Evolutionary conservation across 2,888 invertebrate genomes (phyloP).

Genomic region (Eupithecia subfuscata): DNA sequence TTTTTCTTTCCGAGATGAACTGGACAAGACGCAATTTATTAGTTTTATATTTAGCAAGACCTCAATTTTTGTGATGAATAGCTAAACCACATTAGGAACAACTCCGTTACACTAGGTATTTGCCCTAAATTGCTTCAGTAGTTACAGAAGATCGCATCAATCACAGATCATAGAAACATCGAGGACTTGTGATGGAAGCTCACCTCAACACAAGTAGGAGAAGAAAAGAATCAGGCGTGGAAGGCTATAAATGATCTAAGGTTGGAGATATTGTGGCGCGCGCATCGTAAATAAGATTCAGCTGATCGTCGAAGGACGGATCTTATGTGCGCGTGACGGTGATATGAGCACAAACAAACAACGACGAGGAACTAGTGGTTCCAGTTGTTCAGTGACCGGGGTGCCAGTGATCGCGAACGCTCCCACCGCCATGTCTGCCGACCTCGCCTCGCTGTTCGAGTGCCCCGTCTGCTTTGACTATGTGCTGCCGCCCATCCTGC

Average conservation of each 20-base stretch:
- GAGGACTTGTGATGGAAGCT: conserved; percentile 77
- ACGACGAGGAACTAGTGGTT: conserved; percentile 82
- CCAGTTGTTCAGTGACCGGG: conserved; percentile 81
- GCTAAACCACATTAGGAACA: conserved; percentile 39
- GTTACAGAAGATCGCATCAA: conserved; percentile 51
- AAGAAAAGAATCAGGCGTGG: conserved; percentile 73
- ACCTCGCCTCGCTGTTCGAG: conserved; percentile 95
- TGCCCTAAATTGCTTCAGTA: conserved; percentile 50
- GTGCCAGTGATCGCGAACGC: conserved; percentile 83
- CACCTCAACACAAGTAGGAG: conserved; percentile 66
- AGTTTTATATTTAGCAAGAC: conserved; percentile 46
- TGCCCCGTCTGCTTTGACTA: conserved; percentile 99
- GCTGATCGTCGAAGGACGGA: conserved; percentile 69
- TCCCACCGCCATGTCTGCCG: conserved; percentile 90
- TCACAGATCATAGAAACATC: conserved; percentile 53
- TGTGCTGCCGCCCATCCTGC: conserved; percentile 98
- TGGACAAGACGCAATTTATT: conserved; percentile 60
- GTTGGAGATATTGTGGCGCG: conserved; percentile 47
- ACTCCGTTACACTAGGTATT: conserved; percentile 40
- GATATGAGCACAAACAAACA: conserved; percentile 84
- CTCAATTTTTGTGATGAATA: conserved; percentile 43
- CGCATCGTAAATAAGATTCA: conserved; percentile 50
- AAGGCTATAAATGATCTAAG: conserved; percentile 77
- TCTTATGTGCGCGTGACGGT: conserved; percentile 78
- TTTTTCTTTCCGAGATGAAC: conserved; percentile 55